Conservation (phyloP, 2,888 invertebrate genomes). For the Melinopterus prodromus region DNA sequence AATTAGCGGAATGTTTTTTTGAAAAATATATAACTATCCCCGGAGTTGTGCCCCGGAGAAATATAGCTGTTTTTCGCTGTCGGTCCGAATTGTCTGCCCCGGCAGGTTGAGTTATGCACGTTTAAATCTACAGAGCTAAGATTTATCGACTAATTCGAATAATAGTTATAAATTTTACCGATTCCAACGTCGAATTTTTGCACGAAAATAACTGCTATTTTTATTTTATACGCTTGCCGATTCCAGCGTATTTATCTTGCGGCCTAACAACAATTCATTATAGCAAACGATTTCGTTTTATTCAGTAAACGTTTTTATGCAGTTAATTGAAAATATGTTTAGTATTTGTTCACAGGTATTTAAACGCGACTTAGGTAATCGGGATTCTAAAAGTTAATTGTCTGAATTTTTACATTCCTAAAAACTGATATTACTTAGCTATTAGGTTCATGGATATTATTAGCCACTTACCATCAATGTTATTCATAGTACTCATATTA, state of each 20-base stretch:
- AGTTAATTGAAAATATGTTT: no score
- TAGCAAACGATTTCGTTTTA: not conserved
- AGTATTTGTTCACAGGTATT: no score
- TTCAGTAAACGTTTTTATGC: no score
- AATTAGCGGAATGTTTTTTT: conserved; percentile 35
- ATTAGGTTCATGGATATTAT: no score
- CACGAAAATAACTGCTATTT: not conserved
- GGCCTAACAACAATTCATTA: not conserved
- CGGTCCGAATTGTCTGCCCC: conserved; percentile 30
- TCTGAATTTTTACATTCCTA: no score
- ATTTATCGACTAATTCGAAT: conserved; percentile 30
- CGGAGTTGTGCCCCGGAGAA: conserved; percentile 28
- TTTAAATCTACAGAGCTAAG: conserved; percentile 35
- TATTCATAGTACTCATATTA: no score
- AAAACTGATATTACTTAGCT: no score
- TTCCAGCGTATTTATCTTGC: not conserved
- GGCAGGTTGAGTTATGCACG: conserved; percentile 33
- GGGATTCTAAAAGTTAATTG: no score
- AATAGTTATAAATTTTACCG: conserved; percentile 4
- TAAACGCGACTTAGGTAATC: no score
- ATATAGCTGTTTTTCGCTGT: conserved; percentile 35
- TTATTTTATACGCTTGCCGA: not conserved
- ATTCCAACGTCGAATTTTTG: not conserved
- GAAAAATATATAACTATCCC: conserved; percentile 32
- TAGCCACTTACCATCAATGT: no score